Conservation (phyloP, 2,113 vertebrate species). For the Diphyllodes magnificus region DNA sequence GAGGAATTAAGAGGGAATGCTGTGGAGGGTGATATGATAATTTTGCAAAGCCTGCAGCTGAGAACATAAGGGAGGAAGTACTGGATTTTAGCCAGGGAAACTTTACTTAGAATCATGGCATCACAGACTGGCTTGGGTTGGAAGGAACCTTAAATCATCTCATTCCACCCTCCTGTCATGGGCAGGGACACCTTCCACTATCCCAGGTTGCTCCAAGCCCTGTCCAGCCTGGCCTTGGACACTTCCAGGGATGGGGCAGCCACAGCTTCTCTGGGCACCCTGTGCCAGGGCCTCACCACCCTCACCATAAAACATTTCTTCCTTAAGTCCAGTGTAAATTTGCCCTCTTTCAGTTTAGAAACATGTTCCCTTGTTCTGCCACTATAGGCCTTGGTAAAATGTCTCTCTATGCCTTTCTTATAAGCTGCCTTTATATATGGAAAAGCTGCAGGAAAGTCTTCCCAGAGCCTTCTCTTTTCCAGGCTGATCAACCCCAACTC, state of each 20-base stretch:
- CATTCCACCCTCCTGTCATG: neutral
- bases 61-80: neutral
- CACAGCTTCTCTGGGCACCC: neutral
- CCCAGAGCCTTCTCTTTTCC: neutral
- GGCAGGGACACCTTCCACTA: neutral
- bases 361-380: neutral
- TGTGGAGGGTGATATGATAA: neutral
- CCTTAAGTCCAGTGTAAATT: neutral
- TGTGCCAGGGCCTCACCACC: neutral
- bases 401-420: neutral
- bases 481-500: neutral
- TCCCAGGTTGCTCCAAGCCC: neutral
- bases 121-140: neutral
- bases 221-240: fast-evolving
- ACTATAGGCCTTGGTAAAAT: neutral
- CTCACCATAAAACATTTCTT: neutral
- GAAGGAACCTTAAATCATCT: neutral
- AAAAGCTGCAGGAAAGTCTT: neutral
- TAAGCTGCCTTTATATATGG: neutral
- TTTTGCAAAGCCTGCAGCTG: neutral
- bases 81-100: neutral
- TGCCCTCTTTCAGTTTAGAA: neutral
- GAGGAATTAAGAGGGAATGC: neutral
- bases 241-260: neutral
- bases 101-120: neutral